Percentiles rank a stretch among this genome's conserved stretches.
Conservation (phyloP, 2,888 invertebrate species). For the Dryobotodes eremita region DNA sequence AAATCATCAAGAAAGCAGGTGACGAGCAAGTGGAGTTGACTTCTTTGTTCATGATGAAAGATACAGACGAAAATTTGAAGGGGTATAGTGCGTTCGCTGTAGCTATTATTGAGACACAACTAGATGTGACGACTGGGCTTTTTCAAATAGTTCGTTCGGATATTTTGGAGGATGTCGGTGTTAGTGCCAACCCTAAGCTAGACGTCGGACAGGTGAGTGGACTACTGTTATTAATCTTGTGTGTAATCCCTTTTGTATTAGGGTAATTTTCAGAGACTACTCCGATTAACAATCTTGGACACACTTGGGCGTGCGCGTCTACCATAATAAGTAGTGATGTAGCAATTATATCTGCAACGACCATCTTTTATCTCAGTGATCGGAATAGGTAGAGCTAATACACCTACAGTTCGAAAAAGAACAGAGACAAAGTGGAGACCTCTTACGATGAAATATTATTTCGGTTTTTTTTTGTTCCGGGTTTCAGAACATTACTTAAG, state of each 20-base stretch:
- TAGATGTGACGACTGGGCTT: conserved; percentile 93
- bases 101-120: conserved; percentile 91
- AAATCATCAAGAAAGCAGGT: conserved; percentile 90
- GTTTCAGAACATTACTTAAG: too few species aligned
- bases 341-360: too few species aligned
- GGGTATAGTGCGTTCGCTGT: conserved; percentile 91
- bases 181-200: conserved; percentile 92
- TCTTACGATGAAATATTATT: too few species aligned
- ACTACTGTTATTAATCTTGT: background rate
- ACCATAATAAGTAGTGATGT: background rate
- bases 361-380: too few species aligned
- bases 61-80: conserved; percentile 87
- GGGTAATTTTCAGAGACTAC: too few species aligned
- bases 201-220: conserved; percentile 92
- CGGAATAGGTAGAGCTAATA: too few species aligned
- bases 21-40: conserved; percentile 90
- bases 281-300: background rate
- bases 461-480: too few species aligned
- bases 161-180: conserved; percentile 92
- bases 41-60: conserved; percentile 91
- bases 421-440: too few species aligned
- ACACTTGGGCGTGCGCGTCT: too few species aligned
- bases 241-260: background rate
- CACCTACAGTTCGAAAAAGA: too few species aligned
- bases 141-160: conserved; percentile 91